Percentiles rank a stretch among this genome's conserved stretches.
phyloP scores from a whole-genome alignment of 1,140 invertebrate species.

The Pissodes strobi region DNA sequence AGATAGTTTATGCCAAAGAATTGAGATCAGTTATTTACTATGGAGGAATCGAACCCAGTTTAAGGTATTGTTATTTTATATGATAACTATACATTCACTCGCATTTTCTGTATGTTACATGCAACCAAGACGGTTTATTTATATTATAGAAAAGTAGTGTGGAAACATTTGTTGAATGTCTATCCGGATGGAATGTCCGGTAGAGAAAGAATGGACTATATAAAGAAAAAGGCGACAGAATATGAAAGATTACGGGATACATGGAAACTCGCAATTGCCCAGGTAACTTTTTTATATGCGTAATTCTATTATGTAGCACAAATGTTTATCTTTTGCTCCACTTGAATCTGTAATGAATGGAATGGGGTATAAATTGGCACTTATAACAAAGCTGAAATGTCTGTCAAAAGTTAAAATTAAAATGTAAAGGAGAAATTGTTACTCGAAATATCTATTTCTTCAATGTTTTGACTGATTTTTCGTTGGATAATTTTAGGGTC shows the following conservation, averaged over 20 bases:
- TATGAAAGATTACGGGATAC: slow-evolving; percentile 80
- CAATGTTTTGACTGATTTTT: no score
- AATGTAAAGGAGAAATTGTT: no score
- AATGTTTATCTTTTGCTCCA: no score
- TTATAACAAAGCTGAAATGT: no score
- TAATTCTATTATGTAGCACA: no score
- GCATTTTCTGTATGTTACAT: no score
- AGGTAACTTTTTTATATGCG: slow-evolving; percentile 57
- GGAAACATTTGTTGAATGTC: slow-evolving; percentile 95
- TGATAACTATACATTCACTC: not conserved
- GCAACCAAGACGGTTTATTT: no score
- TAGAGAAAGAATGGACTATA: slow-evolving; percentile 91
- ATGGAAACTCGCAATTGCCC: slow-evolving; percentile 83
- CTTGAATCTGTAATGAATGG: no score
- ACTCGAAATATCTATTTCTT: not conserved
- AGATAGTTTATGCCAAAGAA: slow-evolving; percentile 82
- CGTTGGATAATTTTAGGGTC: slow-evolving; percentile 65
- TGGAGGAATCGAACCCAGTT: slow-evolving; percentile 83
- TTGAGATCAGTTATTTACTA: slow-evolving; percentile 85
- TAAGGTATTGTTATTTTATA: slow-evolving; percentile 60
- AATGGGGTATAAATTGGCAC: no score
- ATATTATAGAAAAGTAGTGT: slow-evolving; percentile 79
- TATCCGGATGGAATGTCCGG: slow-evolving; percentile 91
- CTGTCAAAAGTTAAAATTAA: no score
- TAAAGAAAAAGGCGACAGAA: slow-evolving; percentile 88